Evolutionary conservation across 1,140 invertebrate species (phyloP).

Genomic region (Cydia fagiglandana): DNA sequence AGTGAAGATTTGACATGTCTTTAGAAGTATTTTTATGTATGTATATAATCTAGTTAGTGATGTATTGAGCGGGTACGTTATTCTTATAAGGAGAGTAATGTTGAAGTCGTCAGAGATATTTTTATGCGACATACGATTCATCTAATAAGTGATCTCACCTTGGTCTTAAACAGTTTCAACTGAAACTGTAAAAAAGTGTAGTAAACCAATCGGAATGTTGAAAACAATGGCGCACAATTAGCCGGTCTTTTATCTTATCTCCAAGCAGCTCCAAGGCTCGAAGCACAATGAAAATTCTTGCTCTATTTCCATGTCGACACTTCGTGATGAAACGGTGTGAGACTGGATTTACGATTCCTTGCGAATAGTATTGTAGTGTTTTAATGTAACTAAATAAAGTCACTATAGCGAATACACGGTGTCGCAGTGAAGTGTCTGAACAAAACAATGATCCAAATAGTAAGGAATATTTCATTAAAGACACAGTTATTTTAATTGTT

Average conservation of each 20-base stretch:
- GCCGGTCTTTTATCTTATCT: conserved; percentile 58
- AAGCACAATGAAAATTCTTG: conserved; percentile 60
- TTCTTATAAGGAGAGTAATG: no score
- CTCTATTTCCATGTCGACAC: conserved; percentile 43
- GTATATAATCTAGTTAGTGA: no score
- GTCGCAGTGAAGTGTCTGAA: no score
- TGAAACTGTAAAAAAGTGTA: not conserved
- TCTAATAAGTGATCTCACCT: not conserved
- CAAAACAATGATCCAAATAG: no score
- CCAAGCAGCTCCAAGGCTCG: conserved; percentile 58
- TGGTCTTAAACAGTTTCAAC: not conserved
- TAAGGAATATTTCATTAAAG: no score
- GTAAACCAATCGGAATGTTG: conserved; percentile 20
- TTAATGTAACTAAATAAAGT: not conserved
- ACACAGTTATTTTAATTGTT: no score
- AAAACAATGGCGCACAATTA: conserved; percentile 34
- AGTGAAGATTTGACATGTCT: no score
- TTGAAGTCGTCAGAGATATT: no score
- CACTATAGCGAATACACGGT: not conserved
- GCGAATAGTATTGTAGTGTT: not conserved
- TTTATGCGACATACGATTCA: not conserved
- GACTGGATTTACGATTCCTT: not conserved
- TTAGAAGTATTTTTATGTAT: no score
- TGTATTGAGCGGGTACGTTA: no score
- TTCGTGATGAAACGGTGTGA: conserved; percentile 22